Evolutionary conservation across 2,113 vertebrate genomes (phyloP), one percentile per base, ranked within the genome.

Genomic region (Hippopotamus amphibius): DNA sequence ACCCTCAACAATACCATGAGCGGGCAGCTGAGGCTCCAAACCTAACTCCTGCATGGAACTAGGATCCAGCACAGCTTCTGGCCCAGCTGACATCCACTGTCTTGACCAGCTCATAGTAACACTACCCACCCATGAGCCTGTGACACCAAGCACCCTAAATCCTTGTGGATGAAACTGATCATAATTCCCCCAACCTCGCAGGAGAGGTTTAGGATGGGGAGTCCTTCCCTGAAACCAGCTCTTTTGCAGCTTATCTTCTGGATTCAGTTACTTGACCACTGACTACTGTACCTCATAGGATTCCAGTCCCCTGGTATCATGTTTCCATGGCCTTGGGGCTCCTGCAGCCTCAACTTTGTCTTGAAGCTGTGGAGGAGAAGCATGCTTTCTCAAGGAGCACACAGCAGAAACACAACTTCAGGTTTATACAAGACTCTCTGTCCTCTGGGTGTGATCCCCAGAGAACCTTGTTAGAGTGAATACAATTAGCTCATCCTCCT

Each of bases 301-400:
- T 48, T 28, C n/a, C 19, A 46, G 55, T 4, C 76, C 37, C 37
- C 12, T 21, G 3, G 17, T 14, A 7, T 55, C 14, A 0, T 43
- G 13, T 22, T 74, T 72, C 17, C 7, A 43, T 68, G 68, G 11
- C 16, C 30, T 46, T 55, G 37, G 14, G n/a, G 16, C 26, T 14
- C 0, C 17, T 43, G 53, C 11, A 43, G 24, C 68, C 68, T 88
- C 53, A 33, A 8, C 26, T 33, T 6, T 74, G 53, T 16, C 68
- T 53, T 46, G 86, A 3, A 53, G 26, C 26, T 74, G 37, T 59
- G 37, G 28, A 59, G 16, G 24, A 46, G 50, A 6, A 59, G 16
- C 12, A 59, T 33, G 17, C 41, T 57, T 72, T 88, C 53, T 33
- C 22, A 28, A 6, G 26, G 28, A 43, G 10, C 37, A 59, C 53